phyloP scores from a whole-genome alignment of 2,113 vertebrate genomes.

The Toxostoma redivivum region DNA sequence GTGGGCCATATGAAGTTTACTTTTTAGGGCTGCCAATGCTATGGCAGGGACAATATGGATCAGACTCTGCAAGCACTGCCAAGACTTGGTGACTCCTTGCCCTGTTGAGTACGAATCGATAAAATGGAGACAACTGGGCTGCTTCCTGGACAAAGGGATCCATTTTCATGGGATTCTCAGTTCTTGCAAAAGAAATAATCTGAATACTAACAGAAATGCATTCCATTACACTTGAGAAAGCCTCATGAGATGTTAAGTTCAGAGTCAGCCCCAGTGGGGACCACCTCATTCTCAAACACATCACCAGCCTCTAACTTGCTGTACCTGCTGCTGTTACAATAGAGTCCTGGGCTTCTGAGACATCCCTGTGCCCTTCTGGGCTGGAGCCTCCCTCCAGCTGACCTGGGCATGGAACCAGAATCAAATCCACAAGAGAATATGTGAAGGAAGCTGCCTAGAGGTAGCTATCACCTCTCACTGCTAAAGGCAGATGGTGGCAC shows the following conservation, averaged over 20 bases:
- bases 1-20: not conserved
- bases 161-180: not conserved
- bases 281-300: not conserved
- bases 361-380: not conserved
- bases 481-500: not conserved
- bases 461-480: rapidly evolving
- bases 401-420: not conserved
- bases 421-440: not conserved
- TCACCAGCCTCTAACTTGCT: not conserved
- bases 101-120: not conserved
- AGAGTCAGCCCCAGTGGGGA: not conserved
- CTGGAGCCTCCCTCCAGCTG: not conserved
- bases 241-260: not conserved
- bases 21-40: not conserved
- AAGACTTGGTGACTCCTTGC: not conserved
- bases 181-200: not conserved
- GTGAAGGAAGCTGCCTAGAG: not conserved
- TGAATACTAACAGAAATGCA: not conserved
- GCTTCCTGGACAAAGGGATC: not conserved
- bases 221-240: not conserved
- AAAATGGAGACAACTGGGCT: not conserved
- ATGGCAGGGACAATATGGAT: not conserved
- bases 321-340: not conserved
- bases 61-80: not conserved
- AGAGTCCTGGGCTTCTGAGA: not conserved